These are phyloP conservation scores for Pomacea maculata DNA, from an alignment of 1,140 invertebrate species.

Conservation along the genomic window DNA sequence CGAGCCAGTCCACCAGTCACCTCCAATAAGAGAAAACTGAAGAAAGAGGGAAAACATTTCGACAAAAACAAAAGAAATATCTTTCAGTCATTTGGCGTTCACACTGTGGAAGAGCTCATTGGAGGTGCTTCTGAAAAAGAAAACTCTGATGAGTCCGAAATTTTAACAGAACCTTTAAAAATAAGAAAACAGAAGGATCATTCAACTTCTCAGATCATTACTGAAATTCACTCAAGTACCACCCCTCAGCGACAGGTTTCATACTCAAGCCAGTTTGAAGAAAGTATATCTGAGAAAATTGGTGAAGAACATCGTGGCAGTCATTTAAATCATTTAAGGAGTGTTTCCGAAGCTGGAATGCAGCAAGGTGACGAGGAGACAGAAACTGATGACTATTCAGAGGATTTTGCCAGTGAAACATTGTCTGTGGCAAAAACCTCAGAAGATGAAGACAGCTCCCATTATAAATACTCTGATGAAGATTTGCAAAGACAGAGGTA, in stretches of 20 bases:
- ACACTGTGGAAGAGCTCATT: neutral
- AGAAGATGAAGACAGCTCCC: slow-evolving; percentile 1
- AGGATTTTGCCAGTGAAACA: slow-evolving; percentile 35
- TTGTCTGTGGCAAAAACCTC: slow-evolving; percentile 8
- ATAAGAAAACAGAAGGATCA: slow-evolving; percentile 2
- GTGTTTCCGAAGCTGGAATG: slow-evolving; percentile 28
- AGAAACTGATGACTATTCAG: slow-evolving; percentile 33
- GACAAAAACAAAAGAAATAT: slow-evolving; percentile 13
- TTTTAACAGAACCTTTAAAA: slow-evolving; percentile 19
- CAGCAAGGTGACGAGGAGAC: slow-evolving; percentile 34
- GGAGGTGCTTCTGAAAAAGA: slow-evolving; percentile 4
- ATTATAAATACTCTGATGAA: slow-evolving; percentile 22
- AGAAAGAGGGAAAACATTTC: neutral
- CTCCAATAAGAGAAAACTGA: slow-evolving; percentile 11
- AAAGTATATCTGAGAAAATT: slow-evolving; percentile 46
- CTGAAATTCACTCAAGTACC: slow-evolving; percentile 11
- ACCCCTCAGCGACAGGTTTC: slow-evolving; percentile 18
- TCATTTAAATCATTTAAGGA: slow-evolving; percentile 4
- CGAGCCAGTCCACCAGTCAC: neutral
- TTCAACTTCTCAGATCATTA: slow-evolving; percentile 23
- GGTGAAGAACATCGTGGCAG: slow-evolving; percentile 18
- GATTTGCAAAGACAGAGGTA: slow-evolving; percentile 8
- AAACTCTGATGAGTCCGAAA: slow-evolving; percentile 28
- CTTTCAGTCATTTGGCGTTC: slow-evolving; percentile 19
- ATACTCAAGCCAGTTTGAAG: slow-evolving; percentile 46